These are phyloP conservation scores for Andrena haemorrhoa DNA, from an alignment of 2,888 invertebrate genomes.

Conservation along the genomic window DNA sequence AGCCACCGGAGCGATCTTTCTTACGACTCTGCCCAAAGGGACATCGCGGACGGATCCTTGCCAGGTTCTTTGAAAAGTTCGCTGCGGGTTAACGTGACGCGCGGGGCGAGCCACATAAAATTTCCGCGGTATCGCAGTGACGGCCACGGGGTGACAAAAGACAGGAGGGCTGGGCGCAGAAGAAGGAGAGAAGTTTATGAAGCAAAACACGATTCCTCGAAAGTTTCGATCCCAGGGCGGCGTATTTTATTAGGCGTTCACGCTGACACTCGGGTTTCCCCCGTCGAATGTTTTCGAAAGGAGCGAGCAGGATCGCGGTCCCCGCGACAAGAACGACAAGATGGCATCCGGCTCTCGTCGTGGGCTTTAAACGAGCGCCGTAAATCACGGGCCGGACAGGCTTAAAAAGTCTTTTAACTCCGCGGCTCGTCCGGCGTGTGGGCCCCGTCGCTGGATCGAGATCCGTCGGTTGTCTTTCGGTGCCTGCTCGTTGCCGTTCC, in stretches of 20 bases:
- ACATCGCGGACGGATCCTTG: background rate
- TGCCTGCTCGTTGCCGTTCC: conserved; percentile 59
- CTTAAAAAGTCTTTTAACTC: conserved; percentile 67
- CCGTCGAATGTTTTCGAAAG: conserved; percentile 27
- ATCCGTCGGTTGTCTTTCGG: conserved; percentile 62
- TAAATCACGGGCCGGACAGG: conserved; percentile 66
- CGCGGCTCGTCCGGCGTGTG: conserved; percentile 58
- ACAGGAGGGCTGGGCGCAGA: background rate
- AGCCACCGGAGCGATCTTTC: too few relatives aligned
- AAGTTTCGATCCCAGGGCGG: background rate
- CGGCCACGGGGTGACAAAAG: background rate
- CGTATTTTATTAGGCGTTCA: conserved; percentile 33
- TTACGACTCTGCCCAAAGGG: background rate
- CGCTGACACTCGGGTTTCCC: conserved; percentile 30
- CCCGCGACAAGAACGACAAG: conserved; percentile 44
- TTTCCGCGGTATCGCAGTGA: background rate
- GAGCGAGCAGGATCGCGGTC: conserved; percentile 37
- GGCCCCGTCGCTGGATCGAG: conserved; percentile 59
- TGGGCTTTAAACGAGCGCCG: conserved; percentile 67
- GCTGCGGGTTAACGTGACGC: background rate
- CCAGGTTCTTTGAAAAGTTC: background rate
- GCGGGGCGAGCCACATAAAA: background rate
- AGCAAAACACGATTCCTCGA: background rate
- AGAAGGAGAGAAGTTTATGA: background rate
- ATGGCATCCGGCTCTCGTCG: conserved; percentile 49